Percentiles rank a stretch among this genome's conserved stretches.
These are phyloP conservation scores for Haemorhous mexicanus DNA, from an alignment of 2,113 vertebrate species.

Conservation along the genomic window DNA sequence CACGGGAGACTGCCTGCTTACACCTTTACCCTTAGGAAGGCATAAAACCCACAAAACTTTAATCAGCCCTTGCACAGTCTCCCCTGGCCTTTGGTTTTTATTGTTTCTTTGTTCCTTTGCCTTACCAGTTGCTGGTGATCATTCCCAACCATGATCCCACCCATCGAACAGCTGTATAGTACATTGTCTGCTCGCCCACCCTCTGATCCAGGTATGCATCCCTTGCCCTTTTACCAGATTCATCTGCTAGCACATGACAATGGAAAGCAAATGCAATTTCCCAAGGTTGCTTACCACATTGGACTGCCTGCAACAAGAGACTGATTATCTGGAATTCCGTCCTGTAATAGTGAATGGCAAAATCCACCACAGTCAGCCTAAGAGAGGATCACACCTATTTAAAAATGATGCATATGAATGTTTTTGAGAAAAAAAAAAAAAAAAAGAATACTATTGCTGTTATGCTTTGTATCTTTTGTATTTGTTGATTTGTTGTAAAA, in stretches of 20 bases:
- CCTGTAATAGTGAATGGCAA: not conserved
- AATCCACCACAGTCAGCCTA: not conserved
- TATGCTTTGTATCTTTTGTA: not conserved
- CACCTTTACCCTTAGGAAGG: not conserved
- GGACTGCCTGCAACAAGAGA: not conserved
- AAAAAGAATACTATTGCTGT: not conserved
- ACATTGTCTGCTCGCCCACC: not conserved
- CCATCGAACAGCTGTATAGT: not conserved
- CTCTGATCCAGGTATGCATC: not conserved
- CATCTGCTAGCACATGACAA: not conserved
- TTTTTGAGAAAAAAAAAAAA: not conserved
- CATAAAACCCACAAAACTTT: not conserved
- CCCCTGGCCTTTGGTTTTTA: not conserved
- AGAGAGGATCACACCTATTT: not conserved
- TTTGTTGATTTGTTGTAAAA: not conserved
- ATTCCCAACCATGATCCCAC: not conserved
- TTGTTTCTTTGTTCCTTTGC: not conserved
- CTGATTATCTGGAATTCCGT: not conserved
- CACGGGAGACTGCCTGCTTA: not conserved
- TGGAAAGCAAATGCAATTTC: not conserved
- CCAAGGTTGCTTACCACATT: not conserved
- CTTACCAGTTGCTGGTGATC: not conserved
- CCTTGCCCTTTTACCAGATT: not conserved
- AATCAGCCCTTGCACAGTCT: not conserved
- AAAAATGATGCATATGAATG: not conserved